A percentile compares a stretch with the other conserved stretches of the same genome.
Evolutionary conservation across 2,113 vertebrate species (phyloP).

Genomic region (Oryctolagus cuniculus): mOryCun1.1 NC_091435.1:69204501-69205000

Average conservation of each 20-base stretch:
- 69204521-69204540: neutral
- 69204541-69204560: constrained; percentile 30
- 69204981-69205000: neutral
- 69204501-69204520: neutral
- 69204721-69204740: neutral
- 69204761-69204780: too few species aligned
- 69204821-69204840: constrained; percentile 71
- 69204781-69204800: neutral
- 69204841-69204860: constrained; percentile 84
- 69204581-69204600: neutral
- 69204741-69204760: neutral
- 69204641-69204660: neutral
- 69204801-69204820: constrained; percentile 1
- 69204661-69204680: neutral
- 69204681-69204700: neutral
- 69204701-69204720: neutral
- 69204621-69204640: neutral
- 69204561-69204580: constrained; percentile 1
- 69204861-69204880: constrained; percentile 86
- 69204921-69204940: constrained; percentile 85
- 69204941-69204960: constrained; percentile 78
- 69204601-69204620: neutral
- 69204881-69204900: constrained; percentile 88
- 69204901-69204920: constrained; percentile 87
- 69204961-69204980: neutral